Conservation (phyloP, 2,888 invertebrate species). For the Drosophila seclusa region DNA sequence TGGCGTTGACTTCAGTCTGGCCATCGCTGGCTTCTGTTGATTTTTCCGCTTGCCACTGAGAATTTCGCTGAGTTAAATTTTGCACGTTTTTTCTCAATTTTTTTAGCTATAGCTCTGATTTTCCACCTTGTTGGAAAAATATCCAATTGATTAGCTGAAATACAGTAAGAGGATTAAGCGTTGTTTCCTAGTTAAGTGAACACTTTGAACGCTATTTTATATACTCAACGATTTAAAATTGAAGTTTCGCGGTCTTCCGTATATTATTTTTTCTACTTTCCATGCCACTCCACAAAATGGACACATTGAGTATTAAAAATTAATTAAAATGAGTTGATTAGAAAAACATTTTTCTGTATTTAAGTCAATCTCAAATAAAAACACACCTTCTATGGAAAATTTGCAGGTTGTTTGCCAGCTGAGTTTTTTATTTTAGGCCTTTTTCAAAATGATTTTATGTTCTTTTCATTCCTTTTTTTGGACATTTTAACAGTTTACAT, state of each 20-base stretch:
- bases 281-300: background rate
- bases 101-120: conserved; percentile 22
- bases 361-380: background rate
- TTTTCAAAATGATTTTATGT: background rate
- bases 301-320: background rate
- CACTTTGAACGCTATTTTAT: conserved; percentile 10
- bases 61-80: conserved; percentile 26
- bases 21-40: conserved; percentile 63
- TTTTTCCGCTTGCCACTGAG: conserved; percentile 53
- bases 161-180: conserved; percentile 63
- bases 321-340: background rate
- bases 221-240: conserved; percentile 18
- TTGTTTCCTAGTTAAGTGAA: conserved; percentile 46
- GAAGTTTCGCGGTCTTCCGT: background rate
- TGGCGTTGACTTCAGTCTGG: conserved; percentile 46
- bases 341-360: background rate
- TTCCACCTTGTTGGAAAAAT: conserved; percentile 62
- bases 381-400: background rate
- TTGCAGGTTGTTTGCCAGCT: background rate
- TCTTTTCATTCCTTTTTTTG: conserved; percentile 14
- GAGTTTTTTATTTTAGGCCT: background rate
- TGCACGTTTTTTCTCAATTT: background rate
- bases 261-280: background rate
- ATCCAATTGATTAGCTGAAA: conserved; percentile 66
- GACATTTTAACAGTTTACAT: conserved; percentile 15